Conservation (phyloP, 2,888 invertebrate species). For the Spilosoma lubricipeda region DNA sequence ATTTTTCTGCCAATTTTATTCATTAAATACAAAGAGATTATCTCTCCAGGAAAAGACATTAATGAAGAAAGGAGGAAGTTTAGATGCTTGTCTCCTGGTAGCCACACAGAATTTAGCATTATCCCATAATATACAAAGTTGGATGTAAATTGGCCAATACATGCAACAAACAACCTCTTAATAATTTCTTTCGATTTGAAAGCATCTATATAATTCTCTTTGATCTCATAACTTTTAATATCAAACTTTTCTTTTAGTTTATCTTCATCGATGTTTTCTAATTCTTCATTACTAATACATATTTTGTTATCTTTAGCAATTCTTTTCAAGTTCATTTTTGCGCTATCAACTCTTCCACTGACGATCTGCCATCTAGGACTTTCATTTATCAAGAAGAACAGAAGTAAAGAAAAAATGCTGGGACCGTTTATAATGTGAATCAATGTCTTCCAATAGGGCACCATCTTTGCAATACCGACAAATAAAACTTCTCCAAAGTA, state of each 20-base stretch:
- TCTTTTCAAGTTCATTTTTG: conserved; percentile 59
- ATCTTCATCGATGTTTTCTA: conserved; percentile 58
- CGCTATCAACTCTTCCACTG: conserved; percentile 66
- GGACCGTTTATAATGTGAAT: conserved; percentile 72
- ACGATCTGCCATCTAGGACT: conserved; percentile 64
- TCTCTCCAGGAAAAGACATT: conserved; percentile 78
- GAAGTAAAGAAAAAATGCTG: conserved; percentile 39
- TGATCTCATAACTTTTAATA: conserved; percentile 60
- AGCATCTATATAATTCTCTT: conserved; percentile 63
- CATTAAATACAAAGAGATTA: conserved; percentile 71
- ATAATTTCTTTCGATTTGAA: conserved; percentile 68
- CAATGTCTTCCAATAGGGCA: conserved; percentile 73
- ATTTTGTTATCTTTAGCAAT: conserved; percentile 69
- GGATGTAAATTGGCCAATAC: conserved; percentile 65
- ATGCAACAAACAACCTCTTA: conserved; percentile 62
- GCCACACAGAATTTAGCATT: conserved; percentile 72
- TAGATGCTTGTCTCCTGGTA: conserved; percentile 75
- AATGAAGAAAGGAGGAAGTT: conserved; percentile 73
- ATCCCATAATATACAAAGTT: conserved; percentile 76
- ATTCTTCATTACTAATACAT: conserved; percentile 61
- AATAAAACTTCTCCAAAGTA: conserved; percentile 72
- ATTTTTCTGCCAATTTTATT: conserved; percentile 72
- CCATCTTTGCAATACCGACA: conserved; percentile 69
- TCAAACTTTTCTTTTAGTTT: conserved; percentile 67
- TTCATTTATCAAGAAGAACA: conserved; percentile 1